These are phyloP conservation scores for Picathartes gymnocephalus DNA, from an alignment of 2,113 vertebrate genomes.

Conservation along the genomic window DNA sequence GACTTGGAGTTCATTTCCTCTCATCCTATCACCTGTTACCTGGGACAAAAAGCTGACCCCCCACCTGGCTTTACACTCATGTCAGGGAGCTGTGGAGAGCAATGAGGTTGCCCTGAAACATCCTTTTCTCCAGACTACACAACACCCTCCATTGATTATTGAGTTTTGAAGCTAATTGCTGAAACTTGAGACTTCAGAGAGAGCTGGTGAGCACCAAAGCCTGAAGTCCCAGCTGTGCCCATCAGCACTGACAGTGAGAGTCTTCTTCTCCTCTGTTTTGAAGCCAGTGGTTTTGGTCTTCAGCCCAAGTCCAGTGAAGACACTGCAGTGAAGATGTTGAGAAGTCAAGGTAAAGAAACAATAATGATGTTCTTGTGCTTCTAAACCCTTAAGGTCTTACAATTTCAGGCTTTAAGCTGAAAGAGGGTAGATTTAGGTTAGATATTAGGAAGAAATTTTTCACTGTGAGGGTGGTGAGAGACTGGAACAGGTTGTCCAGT, in stretches of 20 bases:
- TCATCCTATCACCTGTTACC: not conserved
- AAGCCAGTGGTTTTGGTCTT: not conserved
- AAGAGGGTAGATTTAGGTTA: not conserved
- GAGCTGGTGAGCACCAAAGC: not conserved
- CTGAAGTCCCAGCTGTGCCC: not conserved
- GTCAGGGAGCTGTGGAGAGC: not conserved
- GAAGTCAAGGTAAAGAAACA: not conserved
- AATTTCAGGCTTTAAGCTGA: not conserved
- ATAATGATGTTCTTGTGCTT: not conserved
- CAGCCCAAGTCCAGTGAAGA: not conserved
- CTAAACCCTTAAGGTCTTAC: not conserved
- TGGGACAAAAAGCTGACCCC: not conserved
- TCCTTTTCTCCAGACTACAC: not conserved
- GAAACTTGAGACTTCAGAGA: not conserved
- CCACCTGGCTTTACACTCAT: not conserved
- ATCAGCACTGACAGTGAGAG: not conserved
- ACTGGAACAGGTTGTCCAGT: not conserved
- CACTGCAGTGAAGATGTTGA: not conserved
- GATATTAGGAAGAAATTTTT: not conserved
- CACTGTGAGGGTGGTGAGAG: not conserved
- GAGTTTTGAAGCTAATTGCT: not conserved
- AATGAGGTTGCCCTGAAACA: not conserved
- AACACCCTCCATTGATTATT: rapidly evolving
- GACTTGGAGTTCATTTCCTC: not conserved
- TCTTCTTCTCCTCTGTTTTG: not conserved